Conservation (phyloP, 2,797 vertebrate species). For the Uromys caudimaculatus region DNA sequence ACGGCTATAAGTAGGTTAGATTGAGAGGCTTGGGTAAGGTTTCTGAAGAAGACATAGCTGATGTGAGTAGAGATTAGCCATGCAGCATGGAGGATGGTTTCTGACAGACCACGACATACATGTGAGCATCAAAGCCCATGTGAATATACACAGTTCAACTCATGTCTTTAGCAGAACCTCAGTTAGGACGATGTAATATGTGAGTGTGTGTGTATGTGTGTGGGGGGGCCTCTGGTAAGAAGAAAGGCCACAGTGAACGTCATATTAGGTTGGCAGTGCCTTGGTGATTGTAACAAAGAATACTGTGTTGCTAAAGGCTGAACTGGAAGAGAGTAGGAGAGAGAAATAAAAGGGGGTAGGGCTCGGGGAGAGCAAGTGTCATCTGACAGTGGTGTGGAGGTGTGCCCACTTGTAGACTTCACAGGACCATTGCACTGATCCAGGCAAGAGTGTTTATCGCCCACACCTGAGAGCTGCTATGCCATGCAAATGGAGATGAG, state of each 20-base stretch:
- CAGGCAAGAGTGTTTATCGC: neutral
- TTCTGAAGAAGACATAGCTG: slow-evolving; percentile 23
- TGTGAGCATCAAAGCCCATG: neutral
- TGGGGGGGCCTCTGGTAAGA: neutral
- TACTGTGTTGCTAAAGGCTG: neutral
- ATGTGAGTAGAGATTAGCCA: neutral
- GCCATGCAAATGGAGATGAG: neutral
- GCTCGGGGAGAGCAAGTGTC: neutral
- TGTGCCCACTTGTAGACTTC: neutral
- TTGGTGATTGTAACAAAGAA: neutral
- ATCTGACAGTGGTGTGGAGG: neutral
- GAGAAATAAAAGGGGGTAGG: neutral
- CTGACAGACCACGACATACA: neutral
- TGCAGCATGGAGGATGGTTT: neutral
- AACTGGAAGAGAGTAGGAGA: neutral
- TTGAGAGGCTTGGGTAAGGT: neutral
- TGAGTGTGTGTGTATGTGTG: neutral
- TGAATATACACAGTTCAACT: neutral
- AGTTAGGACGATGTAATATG: neutral
- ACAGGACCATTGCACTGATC: neutral
- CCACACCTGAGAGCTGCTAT: neutral
- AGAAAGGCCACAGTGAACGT: neutral
- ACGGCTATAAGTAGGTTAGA: neutral
- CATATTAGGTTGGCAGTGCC: neutral
- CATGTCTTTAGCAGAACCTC: neutral